These are phyloP conservation scores for Heliconius cydno DNA, from an alignment of 2,888 invertebrate genomes.

Conservation along the genomic window DNA sequence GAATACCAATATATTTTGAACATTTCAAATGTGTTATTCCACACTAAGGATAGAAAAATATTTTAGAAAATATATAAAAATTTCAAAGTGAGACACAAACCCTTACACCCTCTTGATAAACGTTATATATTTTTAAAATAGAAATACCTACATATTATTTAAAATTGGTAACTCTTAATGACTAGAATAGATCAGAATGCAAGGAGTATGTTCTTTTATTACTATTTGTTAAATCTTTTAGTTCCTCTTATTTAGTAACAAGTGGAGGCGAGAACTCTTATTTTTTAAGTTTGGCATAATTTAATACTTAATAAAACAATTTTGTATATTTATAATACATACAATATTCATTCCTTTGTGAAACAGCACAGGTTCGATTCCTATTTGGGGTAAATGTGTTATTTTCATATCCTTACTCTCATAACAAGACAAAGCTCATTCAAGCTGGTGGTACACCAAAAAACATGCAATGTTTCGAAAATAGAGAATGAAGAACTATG, in stretches of 20 bases:
- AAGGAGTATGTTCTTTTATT: constrained; percentile 52
- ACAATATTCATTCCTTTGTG: not conserved
- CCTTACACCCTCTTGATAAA: no score
- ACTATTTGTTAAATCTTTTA: constrained; percentile 52
- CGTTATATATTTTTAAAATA: not conserved
- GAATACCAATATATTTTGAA: not conserved
- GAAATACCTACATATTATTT: not conserved
- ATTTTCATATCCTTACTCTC: not conserved
- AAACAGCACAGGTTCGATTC: not conserved
- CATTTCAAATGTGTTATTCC: not conserved
- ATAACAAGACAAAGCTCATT: not conserved
- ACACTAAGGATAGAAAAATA: not conserved
- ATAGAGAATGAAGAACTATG: not conserved
- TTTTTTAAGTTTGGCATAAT: constrained; percentile 45
- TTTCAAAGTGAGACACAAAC: no score
- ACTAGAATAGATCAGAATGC: constrained; percentile 51
- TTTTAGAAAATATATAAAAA: not conserved
- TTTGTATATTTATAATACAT: constrained; percentile 29
- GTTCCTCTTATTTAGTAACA: constrained; percentile 54
- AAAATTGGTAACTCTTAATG: constrained; percentile 26
- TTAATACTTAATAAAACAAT: constrained; percentile 41
- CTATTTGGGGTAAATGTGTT: not conserved
- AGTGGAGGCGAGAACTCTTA: constrained; percentile 44
- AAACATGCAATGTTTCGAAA: not conserved
- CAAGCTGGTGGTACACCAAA: no score